A percentile compares a stretch with the other conserved stretches of the same genome.
Evolutionary conservation across 2,113 vertebrate species (phyloP).

Genomic region (Rhea pennata): DNA sequence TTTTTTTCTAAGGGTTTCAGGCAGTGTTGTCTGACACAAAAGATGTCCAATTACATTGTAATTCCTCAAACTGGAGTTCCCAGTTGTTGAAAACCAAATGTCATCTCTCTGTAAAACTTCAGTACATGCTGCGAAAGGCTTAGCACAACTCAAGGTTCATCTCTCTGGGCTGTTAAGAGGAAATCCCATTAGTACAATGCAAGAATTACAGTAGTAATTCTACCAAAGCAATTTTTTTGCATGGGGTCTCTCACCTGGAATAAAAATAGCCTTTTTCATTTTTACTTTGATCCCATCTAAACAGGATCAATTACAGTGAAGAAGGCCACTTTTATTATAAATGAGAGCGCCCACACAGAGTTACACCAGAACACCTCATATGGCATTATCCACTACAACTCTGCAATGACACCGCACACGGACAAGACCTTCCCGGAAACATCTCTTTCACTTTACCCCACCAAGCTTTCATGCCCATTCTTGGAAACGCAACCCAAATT

Average conservation of each 20-base stretch:
- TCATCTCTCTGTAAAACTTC: background rate
- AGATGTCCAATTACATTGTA: background rate
- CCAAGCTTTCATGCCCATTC: too few species aligned
- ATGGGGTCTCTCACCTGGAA: background rate
- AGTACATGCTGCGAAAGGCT: background rate
- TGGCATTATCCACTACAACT: background rate
- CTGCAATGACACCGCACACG: too few species aligned
- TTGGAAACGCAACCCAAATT: background rate
- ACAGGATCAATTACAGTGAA: background rate
- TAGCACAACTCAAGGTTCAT: background rate
- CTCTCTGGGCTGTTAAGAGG: background rate
- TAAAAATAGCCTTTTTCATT: background rate
- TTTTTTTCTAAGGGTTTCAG: background rate
- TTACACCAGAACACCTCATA: background rate
- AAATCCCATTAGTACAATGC: accelerated
- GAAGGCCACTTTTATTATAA: background rate
- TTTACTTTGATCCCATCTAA: background rate
- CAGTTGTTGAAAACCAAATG: background rate
- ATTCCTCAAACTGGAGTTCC: background rate
- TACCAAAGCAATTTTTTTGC: background rate
- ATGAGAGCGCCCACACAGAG: background rate
- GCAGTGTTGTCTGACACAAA: background rate
- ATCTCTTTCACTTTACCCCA: background rate
- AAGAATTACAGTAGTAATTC: background rate
- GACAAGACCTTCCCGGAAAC: background rate